Percentiles rank a stretch among this genome's conserved stretches.
phyloP scores from a whole-genome alignment of 2,888 invertebrate genomes.

The Cataglyphis livida region DNA sequence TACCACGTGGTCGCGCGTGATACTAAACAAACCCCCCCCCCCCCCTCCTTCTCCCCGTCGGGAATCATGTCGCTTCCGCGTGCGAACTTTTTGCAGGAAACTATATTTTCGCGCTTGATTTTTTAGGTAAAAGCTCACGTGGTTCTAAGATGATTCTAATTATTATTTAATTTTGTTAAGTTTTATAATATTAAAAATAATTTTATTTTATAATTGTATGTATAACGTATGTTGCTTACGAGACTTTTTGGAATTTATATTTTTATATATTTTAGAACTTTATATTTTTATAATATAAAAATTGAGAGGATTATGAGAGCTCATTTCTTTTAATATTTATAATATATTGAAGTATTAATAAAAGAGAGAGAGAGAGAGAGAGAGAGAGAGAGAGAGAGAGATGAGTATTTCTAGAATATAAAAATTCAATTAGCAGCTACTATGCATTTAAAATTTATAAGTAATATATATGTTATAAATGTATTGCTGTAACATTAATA shows the following conservation, averaged over 20 bases:
- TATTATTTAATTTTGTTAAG: not conserved
- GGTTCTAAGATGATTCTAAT: not conserved
- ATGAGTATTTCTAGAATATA: not conserved
- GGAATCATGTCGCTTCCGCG: slow-evolving; percentile 15
- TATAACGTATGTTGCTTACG: not conserved
- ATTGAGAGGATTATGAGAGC: not conserved
- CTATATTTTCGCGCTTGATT: not conserved
- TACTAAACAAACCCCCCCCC: not conserved
- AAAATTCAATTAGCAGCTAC: not conserved
- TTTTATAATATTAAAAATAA: not conserved
- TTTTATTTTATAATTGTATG: not conserved
- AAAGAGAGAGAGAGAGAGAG: not conserved
- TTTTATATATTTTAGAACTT: not conserved
- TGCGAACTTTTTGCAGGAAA: not conserved
- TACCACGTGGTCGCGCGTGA: slow-evolving; percentile 42
- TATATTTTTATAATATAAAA: not conserved
- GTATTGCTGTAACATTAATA: not conserved
- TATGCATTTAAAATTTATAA: not conserved
- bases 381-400: not conserved
- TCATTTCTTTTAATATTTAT: not conserved
- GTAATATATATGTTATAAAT: not conserved
- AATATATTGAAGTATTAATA: slow-evolving; percentile 2
- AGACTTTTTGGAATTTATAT: not conserved
- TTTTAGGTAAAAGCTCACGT: not conserved
- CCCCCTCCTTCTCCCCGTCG: not conserved